Evolutionary conservation across 30 jellyfish, hydroid and myxozoan species (phyloP), one percentile per base, ranked within the genome.

Genomic region (Hydractinia symbiolongicarpus): DNA sequence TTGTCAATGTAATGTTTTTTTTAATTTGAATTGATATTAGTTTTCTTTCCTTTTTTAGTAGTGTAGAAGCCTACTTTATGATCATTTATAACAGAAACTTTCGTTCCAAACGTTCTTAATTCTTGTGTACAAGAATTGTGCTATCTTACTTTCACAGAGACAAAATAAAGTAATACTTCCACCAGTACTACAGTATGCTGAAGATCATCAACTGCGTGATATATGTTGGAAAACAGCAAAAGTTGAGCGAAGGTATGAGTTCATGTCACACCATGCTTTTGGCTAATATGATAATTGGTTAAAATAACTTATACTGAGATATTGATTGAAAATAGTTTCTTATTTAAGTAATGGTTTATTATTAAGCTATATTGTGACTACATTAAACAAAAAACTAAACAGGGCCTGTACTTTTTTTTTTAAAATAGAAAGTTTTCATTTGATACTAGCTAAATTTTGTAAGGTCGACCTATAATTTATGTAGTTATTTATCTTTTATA

Each of bases 181-280:
- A 17, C 72, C 81, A 8, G 66, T 72, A n/a, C 52, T 50, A 19
- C 8, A 21, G n/a, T 72, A 72, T 72, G 81, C 81, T 19, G 61
- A 72, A 17, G 54, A 4, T 6, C 44, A 72, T 15, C 44, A 72
- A 8, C 54, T 72, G 16, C 81, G 9, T 8, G 54, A 54, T 30
- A 8, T 8, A 8, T 50, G 15, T 19, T 72, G 81, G 81, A 7
- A 8, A 19, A 15, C 44, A 7, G 61, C 72, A 1, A 72, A 50
- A 50, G 52, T n/a, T 8, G 4, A 50, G 4, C 44, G 72, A 17
- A 72, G 81, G 81, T 72, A 8, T 1, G 79, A 14, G 17, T 68
- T 68, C 17, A 14, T 20, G 30, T 20, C 17, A 14, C n/a, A 60
- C 2, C 70, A 60, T 60, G n/a, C n/a, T n/a, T n/a, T n/a, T n/a